phyloP scores from a whole-genome alignment of 2,113 vertebrate species.

The Gallinago undulata region DNA sequence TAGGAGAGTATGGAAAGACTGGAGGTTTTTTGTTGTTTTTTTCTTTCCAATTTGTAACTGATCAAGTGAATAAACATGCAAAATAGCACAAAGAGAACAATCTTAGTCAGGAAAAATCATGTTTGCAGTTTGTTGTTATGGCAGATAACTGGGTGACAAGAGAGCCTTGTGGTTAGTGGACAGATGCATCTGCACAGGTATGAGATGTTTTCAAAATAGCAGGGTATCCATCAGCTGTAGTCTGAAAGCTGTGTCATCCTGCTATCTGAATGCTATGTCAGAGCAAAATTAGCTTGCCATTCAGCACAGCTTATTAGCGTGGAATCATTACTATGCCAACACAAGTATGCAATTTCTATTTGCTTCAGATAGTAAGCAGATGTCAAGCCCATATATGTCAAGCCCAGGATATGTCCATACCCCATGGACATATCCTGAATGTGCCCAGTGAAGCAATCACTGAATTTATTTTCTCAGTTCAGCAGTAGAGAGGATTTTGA shows the following conservation, averaged over 20 bases:
- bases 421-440: not conserved
- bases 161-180: not conserved
- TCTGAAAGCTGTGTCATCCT: not conserved
- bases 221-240: not conserved
- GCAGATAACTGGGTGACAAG: not conserved
- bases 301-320: not conserved
- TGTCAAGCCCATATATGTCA: rapidly evolving
- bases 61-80: not conserved
- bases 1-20: not conserved
- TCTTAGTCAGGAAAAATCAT: not conserved
- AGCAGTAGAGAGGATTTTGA: not conserved
- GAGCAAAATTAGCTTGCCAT: not conserved
- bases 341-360: not conserved
- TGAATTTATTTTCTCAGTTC: not conserved
- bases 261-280: not conserved
- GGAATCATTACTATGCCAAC: not conserved
- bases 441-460: not conserved
- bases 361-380: not conserved
- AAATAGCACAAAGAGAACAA: not conserved
- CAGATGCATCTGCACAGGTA: not conserved
- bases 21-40: not conserved
- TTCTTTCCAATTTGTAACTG: not conserved
- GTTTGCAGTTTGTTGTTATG: not conserved
- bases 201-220: not conserved
- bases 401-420: not conserved